A percentile compares a stretch with the other conserved stretches of the same genome.
Evolutionary conservation across 2,113 vertebrate species (phyloP).

Genomic region (Candoia aspera): DNA sequence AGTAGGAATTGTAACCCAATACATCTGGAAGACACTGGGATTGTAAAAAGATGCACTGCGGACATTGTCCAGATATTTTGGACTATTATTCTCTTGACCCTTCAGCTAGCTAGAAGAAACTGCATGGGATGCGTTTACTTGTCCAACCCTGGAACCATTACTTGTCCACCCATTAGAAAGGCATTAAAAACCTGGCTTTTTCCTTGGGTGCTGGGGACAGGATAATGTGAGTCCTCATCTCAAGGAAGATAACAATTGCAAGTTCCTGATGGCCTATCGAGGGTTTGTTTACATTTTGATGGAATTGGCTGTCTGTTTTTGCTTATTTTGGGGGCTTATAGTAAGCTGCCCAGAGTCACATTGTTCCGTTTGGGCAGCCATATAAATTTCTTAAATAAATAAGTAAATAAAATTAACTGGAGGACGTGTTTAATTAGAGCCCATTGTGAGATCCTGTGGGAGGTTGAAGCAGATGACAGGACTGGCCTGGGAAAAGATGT

Average conservation of each 20-base stretch:
- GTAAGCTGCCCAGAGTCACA: background rate
- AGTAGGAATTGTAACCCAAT: background rate
- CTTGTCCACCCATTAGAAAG: background rate
- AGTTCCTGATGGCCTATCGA: background rate
- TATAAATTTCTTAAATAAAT: background rate
- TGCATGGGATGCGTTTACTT: background rate
- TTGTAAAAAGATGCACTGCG: background rate
- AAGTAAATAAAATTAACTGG: too few relatives aligned
- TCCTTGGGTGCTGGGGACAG: background rate
- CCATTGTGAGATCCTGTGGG: background rate
- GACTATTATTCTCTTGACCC: background rate
- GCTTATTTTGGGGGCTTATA: background rate
- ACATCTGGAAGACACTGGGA: background rate
- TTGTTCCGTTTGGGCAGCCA: background rate
- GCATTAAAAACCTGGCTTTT: background rate
- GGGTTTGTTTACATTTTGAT: background rate
- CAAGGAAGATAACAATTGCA: background rate
- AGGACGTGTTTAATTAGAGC: background rate
- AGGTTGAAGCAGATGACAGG: background rate
- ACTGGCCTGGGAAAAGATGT: background rate
- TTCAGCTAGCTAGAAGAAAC: background rate
- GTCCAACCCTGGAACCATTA: background rate
- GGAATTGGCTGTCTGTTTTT: background rate
- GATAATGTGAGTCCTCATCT: background rate
- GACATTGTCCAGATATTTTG: background rate